These are phyloP conservation scores for Arenaria interpres DNA, from an alignment of 2,113 vertebrate species.

Conservation along the genomic window DNA sequence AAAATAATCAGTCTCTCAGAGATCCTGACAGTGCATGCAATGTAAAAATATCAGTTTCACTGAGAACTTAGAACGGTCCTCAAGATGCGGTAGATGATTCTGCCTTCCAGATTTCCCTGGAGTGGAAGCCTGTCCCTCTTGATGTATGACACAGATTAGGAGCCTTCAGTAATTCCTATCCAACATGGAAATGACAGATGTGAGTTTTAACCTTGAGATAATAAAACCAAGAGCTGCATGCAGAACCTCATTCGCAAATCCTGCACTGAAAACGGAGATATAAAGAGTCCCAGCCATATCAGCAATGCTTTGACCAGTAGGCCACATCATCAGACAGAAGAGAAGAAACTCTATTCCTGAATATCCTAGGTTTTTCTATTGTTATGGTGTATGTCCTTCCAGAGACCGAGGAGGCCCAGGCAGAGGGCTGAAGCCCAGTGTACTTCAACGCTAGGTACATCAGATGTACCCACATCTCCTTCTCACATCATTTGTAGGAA, in stretches of 20 bases:
- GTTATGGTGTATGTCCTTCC: neutral
- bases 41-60: neutral
- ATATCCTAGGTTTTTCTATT: neutral
- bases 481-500: neutral
- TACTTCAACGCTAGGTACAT: neutral
- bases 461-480: neutral
- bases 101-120: neutral
- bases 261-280: neutral
- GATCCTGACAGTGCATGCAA: neutral
- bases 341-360: neutral
- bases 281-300: neutral
- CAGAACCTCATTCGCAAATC: neutral
- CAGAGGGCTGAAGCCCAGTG: neutral
- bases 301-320: neutral
- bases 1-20: neutral
- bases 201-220: neutral
- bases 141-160: neutral
- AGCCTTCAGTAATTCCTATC: neutral
- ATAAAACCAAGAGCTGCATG: neutral
- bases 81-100: neutral
- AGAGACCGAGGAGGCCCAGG: neutral
- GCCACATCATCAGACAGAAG: neutral
- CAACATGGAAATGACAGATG: neutral
- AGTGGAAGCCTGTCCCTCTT: neutral
- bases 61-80: neutral